These are phyloP conservation scores for Microdon myrmicae DNA, from an alignment of 2,888 invertebrate species.

Conservation along the genomic window DNA sequence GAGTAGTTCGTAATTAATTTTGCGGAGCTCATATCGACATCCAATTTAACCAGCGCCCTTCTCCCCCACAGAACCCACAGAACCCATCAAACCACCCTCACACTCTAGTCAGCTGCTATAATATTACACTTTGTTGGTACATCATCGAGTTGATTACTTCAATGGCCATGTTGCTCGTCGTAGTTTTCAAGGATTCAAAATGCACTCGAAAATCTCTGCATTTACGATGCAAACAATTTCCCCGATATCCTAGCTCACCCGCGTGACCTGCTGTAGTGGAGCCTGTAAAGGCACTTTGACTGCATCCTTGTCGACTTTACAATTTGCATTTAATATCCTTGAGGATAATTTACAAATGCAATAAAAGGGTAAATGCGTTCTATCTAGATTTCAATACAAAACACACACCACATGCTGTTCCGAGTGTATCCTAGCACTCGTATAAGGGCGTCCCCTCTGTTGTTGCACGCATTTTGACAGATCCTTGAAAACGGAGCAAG, in stretches of 20 bases:
- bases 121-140: slow-evolving; percentile 1
- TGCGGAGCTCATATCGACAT: no score
- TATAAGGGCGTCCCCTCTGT: not conserved
- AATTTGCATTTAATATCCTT: slow-evolving; percentile 67
- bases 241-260: no score
- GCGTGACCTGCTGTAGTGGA: not conserved
- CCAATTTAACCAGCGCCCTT: not conserved
- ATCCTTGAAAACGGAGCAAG: slow-evolving; percentile 28
- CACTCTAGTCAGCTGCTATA: slow-evolving; percentile 1
- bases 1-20: slow-evolving; percentile 49
- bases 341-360: slow-evolving; percentile 68
- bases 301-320: slow-evolving; percentile 54
- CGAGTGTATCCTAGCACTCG: slow-evolving; percentile 2
- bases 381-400: slow-evolving; percentile 7
- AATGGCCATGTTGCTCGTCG: not conserved
- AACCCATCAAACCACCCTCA: no score
- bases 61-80: slow-evolving; percentile 1
- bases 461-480: slow-evolving; percentile 6
- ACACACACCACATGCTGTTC: not conserved
- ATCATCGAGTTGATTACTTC: slow-evolving; percentile 4
- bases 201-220: slow-evolving; percentile 26
- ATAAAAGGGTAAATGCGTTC: slow-evolving; percentile 66
- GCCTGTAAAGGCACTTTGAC: not conserved
- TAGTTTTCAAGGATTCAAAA: not conserved
- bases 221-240: no score